Conservation (phyloP, 2,888 invertebrate species). For the Drosophila percnosoma region DNA sequence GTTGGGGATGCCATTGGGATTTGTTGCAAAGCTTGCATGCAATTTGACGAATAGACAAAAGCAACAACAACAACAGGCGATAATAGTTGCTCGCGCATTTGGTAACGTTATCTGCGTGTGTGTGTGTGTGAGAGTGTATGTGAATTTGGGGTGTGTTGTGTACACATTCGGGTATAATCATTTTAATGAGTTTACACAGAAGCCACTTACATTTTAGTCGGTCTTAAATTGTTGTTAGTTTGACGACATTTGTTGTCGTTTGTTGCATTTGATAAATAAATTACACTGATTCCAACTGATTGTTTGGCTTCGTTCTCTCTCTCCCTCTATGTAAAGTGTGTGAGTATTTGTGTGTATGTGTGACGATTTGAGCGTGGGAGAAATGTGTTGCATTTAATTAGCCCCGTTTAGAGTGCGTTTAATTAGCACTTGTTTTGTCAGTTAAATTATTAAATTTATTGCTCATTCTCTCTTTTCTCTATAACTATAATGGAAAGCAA, state of each 20-base stretch:
- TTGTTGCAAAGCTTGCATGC: slow-evolving; percentile 59
- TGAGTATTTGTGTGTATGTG: background rate
- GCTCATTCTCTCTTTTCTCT: too few species aligned
- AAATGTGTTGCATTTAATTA: slow-evolving; percentile 53
- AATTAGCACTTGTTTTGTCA: slow-evolving; percentile 30
- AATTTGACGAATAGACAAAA: slow-evolving; percentile 48
- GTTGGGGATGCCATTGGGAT: background rate
- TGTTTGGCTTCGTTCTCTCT: slow-evolving; percentile 24
- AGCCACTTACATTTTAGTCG: slow-evolving; percentile 61
- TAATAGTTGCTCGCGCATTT: slow-evolving; percentile 62
- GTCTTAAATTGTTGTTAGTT: slow-evolving; percentile 48
- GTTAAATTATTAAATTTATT: slow-evolving; percentile 14
- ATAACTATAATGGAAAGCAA: background rate
- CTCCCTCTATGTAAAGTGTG: background rate
- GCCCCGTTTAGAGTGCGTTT: slow-evolving; percentile 26
- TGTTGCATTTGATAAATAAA: slow-evolving; percentile 57
- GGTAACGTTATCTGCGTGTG: slow-evolving; percentile 11
- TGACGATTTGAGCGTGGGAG: slow-evolving; percentile 31
- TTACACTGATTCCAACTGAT: slow-evolving; percentile 32
- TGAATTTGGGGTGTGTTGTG: slow-evolving; percentile 41
- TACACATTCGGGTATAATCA: slow-evolving; percentile 60
- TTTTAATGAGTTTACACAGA: slow-evolving; percentile 77
- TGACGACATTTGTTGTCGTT: slow-evolving; percentile 42
- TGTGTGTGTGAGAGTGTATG: slow-evolving; percentile 18
- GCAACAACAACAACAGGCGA: slow-evolving; percentile 6